phyloP scores from a whole-genome alignment of 2,797 vertebrate genomes.

The Tapera naevia region DNA sequence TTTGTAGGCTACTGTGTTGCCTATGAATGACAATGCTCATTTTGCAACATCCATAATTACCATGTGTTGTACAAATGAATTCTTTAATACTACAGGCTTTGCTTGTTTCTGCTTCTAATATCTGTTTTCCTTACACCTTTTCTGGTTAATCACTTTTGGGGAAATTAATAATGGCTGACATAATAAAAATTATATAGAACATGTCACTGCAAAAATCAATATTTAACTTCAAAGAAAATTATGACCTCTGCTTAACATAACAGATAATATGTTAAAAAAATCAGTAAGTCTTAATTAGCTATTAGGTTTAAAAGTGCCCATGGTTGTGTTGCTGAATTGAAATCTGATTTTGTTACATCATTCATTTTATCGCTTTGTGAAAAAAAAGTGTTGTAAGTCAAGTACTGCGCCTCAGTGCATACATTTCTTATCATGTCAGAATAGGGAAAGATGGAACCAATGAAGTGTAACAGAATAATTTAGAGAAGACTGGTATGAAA shows the following conservation, averaged over 20 bases:
- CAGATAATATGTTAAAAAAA: background rate
- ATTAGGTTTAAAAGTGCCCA: background rate
- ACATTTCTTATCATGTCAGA: background rate
- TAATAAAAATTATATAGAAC: background rate
- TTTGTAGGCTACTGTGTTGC: background rate
- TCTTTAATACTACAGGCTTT: background rate
- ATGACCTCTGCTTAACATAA: background rate
- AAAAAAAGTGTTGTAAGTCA: background rate
- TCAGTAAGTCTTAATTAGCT: background rate
- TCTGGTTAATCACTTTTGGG: background rate
- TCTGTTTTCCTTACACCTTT: background rate
- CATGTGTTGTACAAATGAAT: background rate
- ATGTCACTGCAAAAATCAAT: background rate
- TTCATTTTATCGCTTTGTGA: background rate
- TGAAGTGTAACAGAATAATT: background rate
- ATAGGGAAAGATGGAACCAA: background rate
- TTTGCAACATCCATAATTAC: background rate
- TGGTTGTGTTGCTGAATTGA: background rate
- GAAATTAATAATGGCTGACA: background rate
- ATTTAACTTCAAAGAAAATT: background rate
- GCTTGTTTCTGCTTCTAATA: background rate
- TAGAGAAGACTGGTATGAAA: background rate
- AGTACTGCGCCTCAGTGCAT: background rate
- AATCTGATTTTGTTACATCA: background rate
- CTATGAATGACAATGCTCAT: background rate